Evolutionary conservation across 1,140 invertebrate genomes (phyloP).

Genomic region (Drosophila biarmipes): DNA sequence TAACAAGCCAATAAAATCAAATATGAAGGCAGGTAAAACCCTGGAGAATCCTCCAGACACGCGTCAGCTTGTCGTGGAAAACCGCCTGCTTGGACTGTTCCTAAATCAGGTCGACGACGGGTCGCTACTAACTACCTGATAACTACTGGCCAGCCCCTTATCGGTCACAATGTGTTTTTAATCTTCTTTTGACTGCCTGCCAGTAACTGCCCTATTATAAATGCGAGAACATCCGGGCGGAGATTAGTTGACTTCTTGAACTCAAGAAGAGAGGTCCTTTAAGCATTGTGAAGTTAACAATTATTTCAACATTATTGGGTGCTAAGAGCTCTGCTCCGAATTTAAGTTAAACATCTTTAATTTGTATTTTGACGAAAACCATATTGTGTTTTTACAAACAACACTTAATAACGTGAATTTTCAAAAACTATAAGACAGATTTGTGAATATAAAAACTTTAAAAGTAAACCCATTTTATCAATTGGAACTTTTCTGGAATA

Average conservation of each 20-base stretch:
- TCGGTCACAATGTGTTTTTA: constrained; percentile 65
- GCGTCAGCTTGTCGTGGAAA: constrained; percentile 50
- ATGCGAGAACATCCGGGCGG: constrained; percentile 1
- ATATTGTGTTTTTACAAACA: too few relatives aligned
- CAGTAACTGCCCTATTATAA: constrained; percentile 27
- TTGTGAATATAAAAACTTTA: too few relatives aligned
- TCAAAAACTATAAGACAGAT: too few relatives aligned
- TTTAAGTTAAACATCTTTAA: too few relatives aligned
- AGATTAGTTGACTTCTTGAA: constrained; percentile 50
- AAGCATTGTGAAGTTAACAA: neutral
- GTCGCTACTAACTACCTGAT: constrained; percentile 35
- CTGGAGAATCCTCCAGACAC: constrained; percentile 15
- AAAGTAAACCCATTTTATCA: too few relatives aligned
- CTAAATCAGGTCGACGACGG: constrained; percentile 4
- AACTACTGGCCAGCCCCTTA: constrained; percentile 20
- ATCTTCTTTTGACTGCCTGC: constrained; percentile 39
- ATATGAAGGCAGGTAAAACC: constrained; percentile 29
- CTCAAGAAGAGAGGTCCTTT: constrained; percentile 21
- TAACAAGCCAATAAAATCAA: constrained; percentile 6
- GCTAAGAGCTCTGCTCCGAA: too few relatives aligned
- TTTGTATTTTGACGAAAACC: too few relatives aligned
- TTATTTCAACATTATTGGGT: neutral
- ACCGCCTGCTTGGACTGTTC: neutral
- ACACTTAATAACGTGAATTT: too few relatives aligned
- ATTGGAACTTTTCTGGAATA: too few relatives aligned